Conservation (phyloP, 2,113 vertebrate genomes). For the Leptobrachium leishanense region DNA sequence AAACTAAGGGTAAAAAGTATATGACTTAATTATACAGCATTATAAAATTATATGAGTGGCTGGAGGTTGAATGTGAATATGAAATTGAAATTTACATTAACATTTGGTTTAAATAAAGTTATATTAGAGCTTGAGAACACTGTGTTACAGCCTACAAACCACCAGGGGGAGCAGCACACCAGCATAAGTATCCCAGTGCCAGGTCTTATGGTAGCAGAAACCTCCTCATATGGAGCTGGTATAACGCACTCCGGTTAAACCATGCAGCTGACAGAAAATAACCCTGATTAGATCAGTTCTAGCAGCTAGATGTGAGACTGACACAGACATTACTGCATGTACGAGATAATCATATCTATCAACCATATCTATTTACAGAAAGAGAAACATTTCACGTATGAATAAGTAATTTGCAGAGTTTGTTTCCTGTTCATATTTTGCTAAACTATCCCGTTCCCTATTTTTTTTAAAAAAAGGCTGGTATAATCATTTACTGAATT, state of each 20-base stretch:
- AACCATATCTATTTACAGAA: constrained; percentile 50
- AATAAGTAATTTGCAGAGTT: constrained; percentile 41
- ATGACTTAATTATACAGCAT: no score
- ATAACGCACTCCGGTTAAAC: constrained; percentile 64
- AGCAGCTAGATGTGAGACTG: constrained; percentile 59
- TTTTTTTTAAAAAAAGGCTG: constrained; percentile 53
- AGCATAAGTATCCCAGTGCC: constrained; percentile 61
- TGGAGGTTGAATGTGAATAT: background rate
- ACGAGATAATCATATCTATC: constrained; percentile 50
- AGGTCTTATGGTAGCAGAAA: constrained; percentile 47
- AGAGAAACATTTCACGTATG: constrained; percentile 34
- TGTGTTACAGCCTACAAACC: constrained; percentile 47
- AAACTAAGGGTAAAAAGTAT: no score
- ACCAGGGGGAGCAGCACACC: constrained; percentile 79
- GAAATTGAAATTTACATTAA: background rate
- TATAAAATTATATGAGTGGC: background rate
- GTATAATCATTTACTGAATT: constrained; percentile 63
- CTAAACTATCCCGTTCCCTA: constrained; percentile 55
- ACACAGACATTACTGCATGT: constrained; percentile 62
- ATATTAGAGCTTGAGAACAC: background rate
- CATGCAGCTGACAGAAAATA: constrained; percentile 63
- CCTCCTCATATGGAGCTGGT: constrained; percentile 49
- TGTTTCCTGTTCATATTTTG: constrained; percentile 55
- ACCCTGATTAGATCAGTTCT: constrained; percentile 67
- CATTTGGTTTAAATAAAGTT: constrained; percentile 3